A percentile compares a stretch with the other conserved stretches of the same genome.
These are phyloP conservation scores for Tanypteryx hageni DNA, from an alignment of 2,888 invertebrate species.

Conservation along the genomic window DNA sequence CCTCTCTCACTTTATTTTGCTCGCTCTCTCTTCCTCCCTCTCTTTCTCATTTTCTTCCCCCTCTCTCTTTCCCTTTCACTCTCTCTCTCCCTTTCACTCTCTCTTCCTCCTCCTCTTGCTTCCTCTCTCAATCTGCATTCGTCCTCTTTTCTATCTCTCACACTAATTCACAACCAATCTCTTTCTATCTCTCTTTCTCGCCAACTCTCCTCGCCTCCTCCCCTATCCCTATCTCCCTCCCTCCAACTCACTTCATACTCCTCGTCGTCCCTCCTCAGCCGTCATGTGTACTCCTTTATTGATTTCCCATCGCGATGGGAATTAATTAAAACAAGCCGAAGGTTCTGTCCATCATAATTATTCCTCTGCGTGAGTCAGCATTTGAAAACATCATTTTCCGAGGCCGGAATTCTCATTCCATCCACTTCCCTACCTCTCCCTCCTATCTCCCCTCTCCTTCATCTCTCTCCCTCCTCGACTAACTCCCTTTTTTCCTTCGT, in stretches of 20 bases:
- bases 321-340: slow-evolving; percentile 64
- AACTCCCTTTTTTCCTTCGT: background rate
- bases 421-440: background rate
- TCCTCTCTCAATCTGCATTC: background rate
- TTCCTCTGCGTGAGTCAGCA: slow-evolving; percentile 58
- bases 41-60: background rate
- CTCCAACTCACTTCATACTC: background rate
- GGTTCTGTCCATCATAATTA: slow-evolving; percentile 62
- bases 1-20: background rate
- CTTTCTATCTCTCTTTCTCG: background rate
- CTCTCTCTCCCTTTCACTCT: background rate
- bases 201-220: background rate
- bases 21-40: background rate
- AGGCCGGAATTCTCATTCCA: background rate
- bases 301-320: slow-evolving; percentile 62
- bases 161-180: background rate
- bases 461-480: too few relatives aligned
- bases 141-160: background rate
- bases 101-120: background rate
- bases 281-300: slow-evolving; percentile 52
- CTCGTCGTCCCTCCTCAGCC: background rate
- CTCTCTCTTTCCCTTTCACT: background rate
- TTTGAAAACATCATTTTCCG: slow-evolving; percentile 59
- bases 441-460: background rate
- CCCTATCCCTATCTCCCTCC: background rate